phyloP scores from a whole-genome alignment of 2,797 vertebrate species.

The Acomys russatus region DNA sequence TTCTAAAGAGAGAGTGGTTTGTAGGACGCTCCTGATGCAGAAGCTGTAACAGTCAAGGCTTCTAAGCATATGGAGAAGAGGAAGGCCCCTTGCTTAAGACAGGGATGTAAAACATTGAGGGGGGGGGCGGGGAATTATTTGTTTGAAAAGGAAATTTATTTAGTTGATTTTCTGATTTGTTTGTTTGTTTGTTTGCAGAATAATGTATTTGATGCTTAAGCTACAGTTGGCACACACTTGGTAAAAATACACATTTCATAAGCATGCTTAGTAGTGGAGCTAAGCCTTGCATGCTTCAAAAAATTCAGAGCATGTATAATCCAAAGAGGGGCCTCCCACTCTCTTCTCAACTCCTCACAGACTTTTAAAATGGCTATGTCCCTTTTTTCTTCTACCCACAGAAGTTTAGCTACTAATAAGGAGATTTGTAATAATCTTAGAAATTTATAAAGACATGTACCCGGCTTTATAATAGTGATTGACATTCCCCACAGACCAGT shows the following conservation, averaged over 20 bases:
- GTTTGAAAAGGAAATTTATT: not conserved
- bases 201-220: conserved; percentile 8
- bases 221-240: not conserved
- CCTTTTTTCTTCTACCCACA: not conserved
- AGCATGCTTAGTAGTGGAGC: not conserved
- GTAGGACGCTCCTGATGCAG: not conserved
- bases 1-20: not conserved
- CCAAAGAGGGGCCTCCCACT: too few species aligned
- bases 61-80: not conserved
- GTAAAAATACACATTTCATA: not conserved
- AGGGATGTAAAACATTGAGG: not conserved
- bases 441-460: not conserved
- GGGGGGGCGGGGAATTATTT: not conserved
- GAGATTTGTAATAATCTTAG: not conserved
- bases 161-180: not conserved
- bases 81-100: not conserved
- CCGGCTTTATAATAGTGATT: not conserved
- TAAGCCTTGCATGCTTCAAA: not conserved
- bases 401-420: not conserved
- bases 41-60: not conserved
- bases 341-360: not conserved
- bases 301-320: not conserved
- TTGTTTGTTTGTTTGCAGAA: not conserved
- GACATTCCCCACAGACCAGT: not conserved
- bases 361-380: not conserved